phyloP scores from a whole-genome alignment of 1,140 invertebrate genomes.

The Thaumetopoea pityocampa region DNA sequence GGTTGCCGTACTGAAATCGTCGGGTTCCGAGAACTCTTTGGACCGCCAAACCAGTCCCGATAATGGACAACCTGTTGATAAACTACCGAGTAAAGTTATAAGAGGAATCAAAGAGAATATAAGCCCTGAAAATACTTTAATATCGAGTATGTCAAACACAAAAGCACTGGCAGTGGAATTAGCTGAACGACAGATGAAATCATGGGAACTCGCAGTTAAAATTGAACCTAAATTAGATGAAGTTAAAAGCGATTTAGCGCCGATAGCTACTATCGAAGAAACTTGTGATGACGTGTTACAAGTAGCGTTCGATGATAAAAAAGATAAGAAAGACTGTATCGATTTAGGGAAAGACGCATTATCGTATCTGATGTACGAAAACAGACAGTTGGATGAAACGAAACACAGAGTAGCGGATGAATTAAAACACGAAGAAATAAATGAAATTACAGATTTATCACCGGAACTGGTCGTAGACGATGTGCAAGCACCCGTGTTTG shows the following conservation, averaged over 20 bases:
- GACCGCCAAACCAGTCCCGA: slow-evolving; percentile 60
- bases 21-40: slow-evolving; percentile 52
- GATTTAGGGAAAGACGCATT: slow-evolving; percentile 63
- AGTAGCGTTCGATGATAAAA: slow-evolving; percentile 29
- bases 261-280: slow-evolving; percentile 63
- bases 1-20: slow-evolving; percentile 56
- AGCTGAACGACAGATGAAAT: slow-evolving; percentile 41
- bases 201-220: slow-evolving; percentile 36
- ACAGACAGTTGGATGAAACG: slow-evolving; percentile 36
- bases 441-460: slow-evolving; percentile 54
- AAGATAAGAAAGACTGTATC: slow-evolving; percentile 24
- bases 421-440: slow-evolving; percentile 51
- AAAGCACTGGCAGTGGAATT: slow-evolving; percentile 56
- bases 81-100: slow-evolving; percentile 66
- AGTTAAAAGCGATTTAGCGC: slow-evolving; percentile 46
- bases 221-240: slow-evolving; percentile 38
- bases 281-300: slow-evolving; percentile 45
- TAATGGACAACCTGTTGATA: slow-evolving; percentile 56
- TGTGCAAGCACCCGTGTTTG: slow-evolving; percentile 47
- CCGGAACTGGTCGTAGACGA: slow-evolving; percentile 63
- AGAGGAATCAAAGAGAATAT: slow-evolving; percentile 72
- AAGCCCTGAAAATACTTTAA: slow-evolving; percentile 70
- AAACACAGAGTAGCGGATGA: slow-evolving; percentile 49
- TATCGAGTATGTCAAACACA: slow-evolving; percentile 59
- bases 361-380: slow-evolving; percentile 55